Percentiles rank a stretch among this genome's conserved stretches.
Evolutionary conservation across 1,140 invertebrate genomes (phyloP).

Genomic region (Drosophila pallidifrons): DNA sequence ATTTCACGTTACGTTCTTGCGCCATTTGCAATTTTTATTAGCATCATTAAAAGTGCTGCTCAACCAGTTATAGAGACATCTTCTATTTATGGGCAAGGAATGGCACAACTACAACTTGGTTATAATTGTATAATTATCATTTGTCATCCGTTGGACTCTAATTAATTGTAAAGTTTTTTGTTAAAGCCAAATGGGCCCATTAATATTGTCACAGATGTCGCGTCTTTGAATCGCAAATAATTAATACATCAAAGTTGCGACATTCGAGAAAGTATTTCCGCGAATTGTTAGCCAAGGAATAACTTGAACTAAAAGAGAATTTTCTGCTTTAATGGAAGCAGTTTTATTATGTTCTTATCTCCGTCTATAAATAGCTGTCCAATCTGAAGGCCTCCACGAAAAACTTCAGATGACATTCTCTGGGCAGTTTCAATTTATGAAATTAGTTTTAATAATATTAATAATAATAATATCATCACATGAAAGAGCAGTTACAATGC

Average conservation of each 20-base stretch:
- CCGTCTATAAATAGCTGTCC: conserved; percentile 4
- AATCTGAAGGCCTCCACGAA: neutral
- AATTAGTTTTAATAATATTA: conserved; percentile 82
- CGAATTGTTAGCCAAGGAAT: neutral
- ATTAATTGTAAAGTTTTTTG: conserved; percentile 79
- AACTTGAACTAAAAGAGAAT: neutral
- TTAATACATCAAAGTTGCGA: conserved; percentile 72
- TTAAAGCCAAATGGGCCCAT: conserved; percentile 56
- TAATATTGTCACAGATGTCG: conserved; percentile 81
- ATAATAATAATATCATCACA: conserved; percentile 75
- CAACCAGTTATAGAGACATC: conserved; percentile 67
- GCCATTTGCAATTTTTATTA: conserved; percentile 60
- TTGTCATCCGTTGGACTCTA: conserved; percentile 69
- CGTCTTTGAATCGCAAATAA: conserved; percentile 50
- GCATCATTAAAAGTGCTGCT: conserved; percentile 69
- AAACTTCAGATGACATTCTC: neutral
- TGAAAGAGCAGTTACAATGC: conserved; percentile 57
- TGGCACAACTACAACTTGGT: conserved; percentile 34
- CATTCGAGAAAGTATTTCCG: neutral
- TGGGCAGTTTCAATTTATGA: conserved; percentile 59
- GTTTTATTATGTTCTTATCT: conserved; percentile 19
- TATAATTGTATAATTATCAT: conserved; percentile 76
- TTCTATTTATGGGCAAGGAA: conserved; percentile 55
- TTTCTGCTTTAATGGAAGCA: neutral
- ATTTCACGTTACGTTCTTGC: conserved; percentile 20